These are phyloP conservation scores for Platichthys stellatus DNA, from an alignment of 2,113 vertebrate species.

Conservation along the genomic window DNA sequence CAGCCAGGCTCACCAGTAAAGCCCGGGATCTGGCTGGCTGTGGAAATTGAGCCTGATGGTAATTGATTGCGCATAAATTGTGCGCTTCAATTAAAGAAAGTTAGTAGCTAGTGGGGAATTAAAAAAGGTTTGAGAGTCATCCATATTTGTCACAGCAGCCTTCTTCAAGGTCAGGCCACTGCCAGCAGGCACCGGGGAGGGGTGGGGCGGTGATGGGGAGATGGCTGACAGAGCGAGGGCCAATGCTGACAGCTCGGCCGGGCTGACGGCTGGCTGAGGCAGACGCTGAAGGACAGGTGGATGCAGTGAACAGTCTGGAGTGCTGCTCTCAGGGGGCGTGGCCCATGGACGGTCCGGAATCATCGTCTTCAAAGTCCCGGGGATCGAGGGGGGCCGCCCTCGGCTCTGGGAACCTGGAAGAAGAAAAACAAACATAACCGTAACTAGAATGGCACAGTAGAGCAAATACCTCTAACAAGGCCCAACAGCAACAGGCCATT, in stretches of 20 bases:
- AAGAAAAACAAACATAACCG: not conserved
- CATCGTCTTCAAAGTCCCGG: conserved; percentile 72
- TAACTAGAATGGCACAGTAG: not conserved
- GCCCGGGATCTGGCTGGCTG: conserved; percentile 62
- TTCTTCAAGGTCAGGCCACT: conserved; percentile 68
- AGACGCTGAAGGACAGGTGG: conserved; percentile 51
- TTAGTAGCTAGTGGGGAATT: conserved; percentile 48
- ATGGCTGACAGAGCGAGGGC: conserved; percentile 38
- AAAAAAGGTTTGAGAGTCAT: conserved; percentile 54
- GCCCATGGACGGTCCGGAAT: conserved; percentile 73
- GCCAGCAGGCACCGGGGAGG: conserved; percentile 6
- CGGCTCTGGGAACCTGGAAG: conserved; percentile 74
- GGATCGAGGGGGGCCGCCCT: conserved; percentile 69
- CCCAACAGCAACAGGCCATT: too few relatives aligned
- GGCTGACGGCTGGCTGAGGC: conserved; percentile 33
- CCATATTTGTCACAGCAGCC: conserved; percentile 62
- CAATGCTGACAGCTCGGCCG: conserved; percentile 33
- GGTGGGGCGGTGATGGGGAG: not conserved
- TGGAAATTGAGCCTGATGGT: conserved; percentile 61
- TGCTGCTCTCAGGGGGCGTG: conserved; percentile 76
- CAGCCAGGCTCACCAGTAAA: conserved; percentile 54
- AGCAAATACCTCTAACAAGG: too few relatives aligned
- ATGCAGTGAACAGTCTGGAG: not conserved
- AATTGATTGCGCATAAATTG: conserved; percentile 66
- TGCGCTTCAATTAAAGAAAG: conserved; percentile 67